phyloP scores from a whole-genome alignment of 2,113 vertebrate species.

The Tragelaphus imberbis region DNA sequence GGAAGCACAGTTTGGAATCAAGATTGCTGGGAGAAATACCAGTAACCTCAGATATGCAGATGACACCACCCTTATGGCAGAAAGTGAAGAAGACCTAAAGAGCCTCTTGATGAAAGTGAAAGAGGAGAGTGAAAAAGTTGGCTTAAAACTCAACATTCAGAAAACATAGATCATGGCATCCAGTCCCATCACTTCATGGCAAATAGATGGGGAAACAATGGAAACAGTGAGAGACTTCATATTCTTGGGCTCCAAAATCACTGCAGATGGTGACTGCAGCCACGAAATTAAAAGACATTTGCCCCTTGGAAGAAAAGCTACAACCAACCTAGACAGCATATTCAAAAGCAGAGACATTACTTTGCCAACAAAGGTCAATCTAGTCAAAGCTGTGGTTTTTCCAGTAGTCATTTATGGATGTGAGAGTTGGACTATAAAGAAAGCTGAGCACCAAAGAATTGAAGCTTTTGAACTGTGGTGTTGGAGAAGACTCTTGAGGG shows the following conservation, averaged over 20 bases:
- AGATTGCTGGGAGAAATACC: not conserved
- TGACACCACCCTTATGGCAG: not conserved
- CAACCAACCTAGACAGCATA: not conserved
- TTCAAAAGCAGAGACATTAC: not conserved
- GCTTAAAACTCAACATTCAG: not conserved
- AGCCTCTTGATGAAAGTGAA: not conserved
- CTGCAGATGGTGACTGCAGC: not conserved
- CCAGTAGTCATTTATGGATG: not conserved
- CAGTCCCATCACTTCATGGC: not conserved
- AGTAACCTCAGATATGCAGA: not conserved
- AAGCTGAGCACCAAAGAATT: accelerated
- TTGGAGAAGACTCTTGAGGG: not conserved
- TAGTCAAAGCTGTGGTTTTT: not conserved
- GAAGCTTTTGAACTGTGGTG: not conserved
- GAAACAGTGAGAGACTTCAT: not conserved
- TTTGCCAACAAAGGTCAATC: not conserved
- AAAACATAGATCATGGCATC: not conserved
- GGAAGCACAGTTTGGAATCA: not conserved
- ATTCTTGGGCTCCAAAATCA: not conserved
- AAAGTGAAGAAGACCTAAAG: not conserved
- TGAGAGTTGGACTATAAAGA: not conserved
- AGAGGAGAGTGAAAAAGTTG: not conserved
- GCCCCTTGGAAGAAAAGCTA: not conserved
- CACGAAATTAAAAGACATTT: not conserved
- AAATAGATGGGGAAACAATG: not conserved